These are phyloP conservation scores for Macrobrachium nipponense DNA, from an alignment of 1,140 invertebrate species.

Conservation along the genomic window DNA sequence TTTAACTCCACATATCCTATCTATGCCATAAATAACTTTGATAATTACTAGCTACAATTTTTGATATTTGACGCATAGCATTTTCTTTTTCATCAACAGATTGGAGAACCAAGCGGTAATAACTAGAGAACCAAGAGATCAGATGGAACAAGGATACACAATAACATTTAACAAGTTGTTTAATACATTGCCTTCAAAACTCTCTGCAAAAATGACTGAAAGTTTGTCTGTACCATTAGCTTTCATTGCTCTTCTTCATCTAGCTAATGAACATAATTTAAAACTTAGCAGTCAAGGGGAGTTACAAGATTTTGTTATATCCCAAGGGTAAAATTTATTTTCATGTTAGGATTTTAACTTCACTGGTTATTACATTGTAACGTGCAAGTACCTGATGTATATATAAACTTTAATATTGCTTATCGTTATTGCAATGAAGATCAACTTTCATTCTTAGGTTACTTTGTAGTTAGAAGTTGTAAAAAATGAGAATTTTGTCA, in stretches of 20 bases:
- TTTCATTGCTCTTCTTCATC: slow-evolving; percentile 81
- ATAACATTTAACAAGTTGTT: slow-evolving; percentile 73
- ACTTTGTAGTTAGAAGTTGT: too few relatives aligned
- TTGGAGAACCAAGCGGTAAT: slow-evolving; percentile 23
- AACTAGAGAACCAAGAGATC: background rate
- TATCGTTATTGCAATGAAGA: too few relatives aligned
- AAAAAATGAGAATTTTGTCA: too few relatives aligned
- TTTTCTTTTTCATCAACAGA: slow-evolving; percentile 21
- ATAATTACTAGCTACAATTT: background rate
- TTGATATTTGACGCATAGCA: background rate
- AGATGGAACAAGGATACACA: slow-evolving; percentile 30
- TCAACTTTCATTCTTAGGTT: too few relatives aligned
- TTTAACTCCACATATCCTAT: too few relatives aligned
- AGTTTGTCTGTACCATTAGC: slow-evolving; percentile 81
- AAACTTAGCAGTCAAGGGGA: slow-evolving; percentile 38
- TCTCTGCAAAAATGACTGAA: slow-evolving; percentile 76
- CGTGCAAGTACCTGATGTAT: background rate
- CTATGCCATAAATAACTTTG: too few relatives aligned
- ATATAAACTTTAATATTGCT: too few relatives aligned
- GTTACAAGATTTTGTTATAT: slow-evolving; percentile 60
- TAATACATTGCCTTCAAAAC: slow-evolving; percentile 72
- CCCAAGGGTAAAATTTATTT: slow-evolving; percentile 30
- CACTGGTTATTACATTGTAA: background rate
- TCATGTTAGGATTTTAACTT: background rate
- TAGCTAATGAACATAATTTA: slow-evolving; percentile 80